Evolutionary conservation across 2,113 vertebrate species (phyloP), one percentile per base, ranked within the genome.

Genomic region (Tympanuchus pallidicinctus): DNA sequence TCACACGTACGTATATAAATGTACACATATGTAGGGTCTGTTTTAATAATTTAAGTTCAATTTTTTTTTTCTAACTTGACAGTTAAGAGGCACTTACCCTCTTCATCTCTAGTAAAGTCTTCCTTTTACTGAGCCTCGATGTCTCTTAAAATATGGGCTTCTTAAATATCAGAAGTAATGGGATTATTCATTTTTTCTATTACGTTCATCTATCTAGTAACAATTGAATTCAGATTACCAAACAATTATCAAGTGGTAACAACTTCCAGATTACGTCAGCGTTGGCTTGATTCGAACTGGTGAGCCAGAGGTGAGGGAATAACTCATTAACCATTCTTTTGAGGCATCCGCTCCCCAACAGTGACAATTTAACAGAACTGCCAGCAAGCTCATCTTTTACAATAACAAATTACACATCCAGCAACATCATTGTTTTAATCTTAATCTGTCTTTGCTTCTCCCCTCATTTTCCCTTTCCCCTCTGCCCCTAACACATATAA

Each of bases 371-470:
- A 93, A 90, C 65, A 78, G 45, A 82, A 83, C 38, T 90, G 10
- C 34, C n/a, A 83, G 50, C 88, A 74, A 48, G 32, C 36, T 88
- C 57, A 75, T 93, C 75, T 73, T 90, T 64, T 94, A 71, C 42
- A 91, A 72, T 80, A 83, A 94, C 73, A 88, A 86, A 95, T 84
- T 80, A 89, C 36, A 45, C 65, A 50, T 24, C n/a, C 42, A 96
- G 67, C 32, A 89, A 45, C 24, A 52, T 74, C 15, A 42, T 4
- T 56, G 48, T 90, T 93, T 93, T 79, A 92, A 91, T 82, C 77
- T 93, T 85, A 82, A 91, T 65, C 45, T 42, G n/a, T 52, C 30
- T 71, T 86, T 83, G 59, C 28, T 89, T 85, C 61, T 89, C 64
- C 21, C 65, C 64, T 94, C 15, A 1, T 88, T 87, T 71, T 81